Percentiles rank a stretch among this genome's conserved stretches.
phyloP scores from a whole-genome alignment of 2,797 vertebrate genomes.

The Poecilia velifera region DNA sequence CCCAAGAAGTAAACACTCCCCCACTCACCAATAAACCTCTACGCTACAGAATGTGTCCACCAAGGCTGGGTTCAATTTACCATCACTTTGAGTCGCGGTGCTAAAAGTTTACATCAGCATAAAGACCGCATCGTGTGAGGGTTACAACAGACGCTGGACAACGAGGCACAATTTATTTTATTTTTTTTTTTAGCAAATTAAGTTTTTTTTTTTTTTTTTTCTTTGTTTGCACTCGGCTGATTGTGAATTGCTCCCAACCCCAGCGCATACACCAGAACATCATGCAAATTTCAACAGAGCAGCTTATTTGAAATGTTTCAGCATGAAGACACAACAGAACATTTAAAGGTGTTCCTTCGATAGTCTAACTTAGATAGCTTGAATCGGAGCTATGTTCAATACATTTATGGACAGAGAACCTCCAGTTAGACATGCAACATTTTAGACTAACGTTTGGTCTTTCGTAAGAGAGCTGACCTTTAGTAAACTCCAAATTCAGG shows the following conservation, averaged over 20 bases:
- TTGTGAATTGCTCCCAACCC: constrained; percentile 59
- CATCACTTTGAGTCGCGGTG: constrained; percentile 28
- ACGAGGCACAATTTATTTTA: neutral
- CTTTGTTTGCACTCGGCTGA: constrained; percentile 13
- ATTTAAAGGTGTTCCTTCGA: neutral
- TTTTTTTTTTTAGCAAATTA: neutral
- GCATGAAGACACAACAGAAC: constrained; percentile 23
- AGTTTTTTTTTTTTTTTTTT: neutral
- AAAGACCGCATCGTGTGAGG: neutral
- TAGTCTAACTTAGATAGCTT: neutral
- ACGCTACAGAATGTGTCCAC: constrained; percentile 56
- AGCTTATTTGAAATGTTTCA: constrained; percentile 23
- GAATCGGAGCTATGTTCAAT: neutral
- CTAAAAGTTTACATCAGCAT: neutral
- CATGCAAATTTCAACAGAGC: constrained; percentile 67
- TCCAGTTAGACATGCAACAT: neutral
- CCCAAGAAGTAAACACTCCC: constrained; percentile 80
- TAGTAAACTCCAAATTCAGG: neutral
- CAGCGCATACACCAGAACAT: constrained; percentile 54
- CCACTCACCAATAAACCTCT: constrained; percentile 59
- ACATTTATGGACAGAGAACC: constrained; percentile 1
- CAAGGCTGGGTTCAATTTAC: constrained; percentile 70
- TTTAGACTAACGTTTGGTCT: neutral
- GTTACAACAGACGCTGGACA: neutral
- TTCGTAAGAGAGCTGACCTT: neutral